Evolutionary conservation across 2,888 invertebrate genomes (phyloP).

Genomic region (Drosophila kuntzei): DNA sequence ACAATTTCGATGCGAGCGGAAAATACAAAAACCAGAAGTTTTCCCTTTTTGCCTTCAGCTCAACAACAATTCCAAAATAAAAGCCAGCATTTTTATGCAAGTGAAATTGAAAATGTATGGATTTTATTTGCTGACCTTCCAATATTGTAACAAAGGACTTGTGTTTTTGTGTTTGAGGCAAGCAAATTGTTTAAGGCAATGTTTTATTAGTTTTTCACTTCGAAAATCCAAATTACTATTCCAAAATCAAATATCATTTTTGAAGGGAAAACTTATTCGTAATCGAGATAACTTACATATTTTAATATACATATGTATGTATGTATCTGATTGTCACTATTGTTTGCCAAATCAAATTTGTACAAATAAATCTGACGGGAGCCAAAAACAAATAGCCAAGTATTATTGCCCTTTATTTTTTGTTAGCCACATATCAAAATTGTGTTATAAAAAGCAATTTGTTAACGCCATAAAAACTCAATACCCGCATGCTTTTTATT

Average conservation of each 20-base stretch:
- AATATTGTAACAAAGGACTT: conserved; percentile 11
- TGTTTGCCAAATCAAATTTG: conserved; percentile 24
- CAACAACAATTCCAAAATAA: conserved; percentile 30
- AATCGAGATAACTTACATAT: not conserved
- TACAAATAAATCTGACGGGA: conserved; percentile 24
- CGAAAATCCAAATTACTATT: too few relatives aligned
- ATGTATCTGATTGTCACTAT: conserved; percentile 11
- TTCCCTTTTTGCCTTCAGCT: conserved; percentile 13
- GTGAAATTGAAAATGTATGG: conserved; percentile 28
- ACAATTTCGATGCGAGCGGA: conserved; percentile 34
- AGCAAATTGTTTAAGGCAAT: conserved; percentile 6
- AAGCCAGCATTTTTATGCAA: conserved; percentile 21
- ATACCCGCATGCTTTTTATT: conserved; percentile 67
- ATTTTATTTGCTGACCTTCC: conserved; percentile 23
- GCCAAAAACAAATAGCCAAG: conserved; percentile 53
- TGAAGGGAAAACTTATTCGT: not conserved
- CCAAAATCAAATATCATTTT: not conserved
- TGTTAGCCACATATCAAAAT: conserved; percentile 55
- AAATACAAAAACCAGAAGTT: conserved; percentile 31
- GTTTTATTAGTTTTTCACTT: not conserved
- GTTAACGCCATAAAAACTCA: conserved; percentile 75
- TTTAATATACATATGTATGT: too few relatives aligned
- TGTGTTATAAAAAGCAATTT: conserved; percentile 80
- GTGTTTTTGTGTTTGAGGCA: not conserved
- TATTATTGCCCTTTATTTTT: conserved; percentile 44